Base-by-base conservation (phyloP, 2,888 invertebrate species). In the Pandemis cinnamomeana region DNA sequence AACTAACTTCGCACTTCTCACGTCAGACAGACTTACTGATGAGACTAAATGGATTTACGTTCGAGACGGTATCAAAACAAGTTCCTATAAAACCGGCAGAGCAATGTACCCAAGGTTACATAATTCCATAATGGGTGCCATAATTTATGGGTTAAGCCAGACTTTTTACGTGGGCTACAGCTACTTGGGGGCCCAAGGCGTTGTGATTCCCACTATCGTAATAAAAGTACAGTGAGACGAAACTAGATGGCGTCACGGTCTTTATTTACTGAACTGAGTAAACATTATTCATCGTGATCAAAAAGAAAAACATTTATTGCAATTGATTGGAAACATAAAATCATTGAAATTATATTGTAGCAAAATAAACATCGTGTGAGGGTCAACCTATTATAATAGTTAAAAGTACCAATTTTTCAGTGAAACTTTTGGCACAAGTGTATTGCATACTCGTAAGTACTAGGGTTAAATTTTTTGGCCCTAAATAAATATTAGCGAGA, bases 61-160 rank as follows among this genome's bases (percentile, higher is more conserved):
- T 36, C 36, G 6, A 58, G 15, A 27, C 0, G 53, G 8, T 41
- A 46, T 58, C 36, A 64, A 68, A 68, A 63, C 68, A 64, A 64
- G 69, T 64, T 72, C 2, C 41, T 63, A 15, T n/a, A 42, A 60
- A 62, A 55, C 42, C 27, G 63, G 63, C 48, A 58, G n/a, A 63
- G 63, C 63, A 63, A 68, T 55, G 44, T 44, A 44, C 27, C 63
- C 63, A n/a, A 46, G n/a, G 63, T 58, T 58, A 27, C 20, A 27
- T 63, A 27, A 63, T 63, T 10, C 53, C 53, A 62, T 44, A 10
- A 44, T 5, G 13, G 11, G 13, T 42, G 41, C 53, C 53, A 62
- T 62, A 15, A 44, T 2, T 41, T 20, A 20, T 48, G 20, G 71
- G 48, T 48, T 5, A 51, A 11, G n/a, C 10, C 67, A 58, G 48